Percentiles rank a stretch among this genome's conserved stretches.
These are phyloP conservation scores for Anolis sagrei DNA, from an alignment of 2,113 vertebrate genomes.

Conservation along the genomic window DNA sequence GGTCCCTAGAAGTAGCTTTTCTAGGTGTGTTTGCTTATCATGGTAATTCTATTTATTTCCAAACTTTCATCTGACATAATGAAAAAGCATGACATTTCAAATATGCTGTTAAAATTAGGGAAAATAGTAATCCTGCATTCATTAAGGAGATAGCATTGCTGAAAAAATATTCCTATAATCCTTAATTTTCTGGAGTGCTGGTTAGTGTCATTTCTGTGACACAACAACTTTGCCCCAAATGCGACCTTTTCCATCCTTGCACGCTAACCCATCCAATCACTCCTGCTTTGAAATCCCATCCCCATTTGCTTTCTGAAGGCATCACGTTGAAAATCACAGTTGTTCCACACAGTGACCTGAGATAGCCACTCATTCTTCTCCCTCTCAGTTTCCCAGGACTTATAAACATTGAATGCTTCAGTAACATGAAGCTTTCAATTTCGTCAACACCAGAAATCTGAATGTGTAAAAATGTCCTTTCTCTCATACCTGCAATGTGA, in stretches of 20 bases:
- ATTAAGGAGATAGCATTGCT: constrained; percentile 53
- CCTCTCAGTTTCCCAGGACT: not conserved
- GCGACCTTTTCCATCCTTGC: constrained; percentile 1
- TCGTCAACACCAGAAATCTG: not conserved
- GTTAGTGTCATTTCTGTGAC: constrained; percentile 38
- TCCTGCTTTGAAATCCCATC: constrained; percentile 17
- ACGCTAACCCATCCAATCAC: constrained; percentile 1
- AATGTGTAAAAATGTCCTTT: not conserved
- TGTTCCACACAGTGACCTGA: constrained; percentile 22
- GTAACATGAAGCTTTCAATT: not conserved
- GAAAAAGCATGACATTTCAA: constrained; percentile 44
- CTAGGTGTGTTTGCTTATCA: not conserved
- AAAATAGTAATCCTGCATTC: constrained; percentile 42
- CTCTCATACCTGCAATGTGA: not conserved
- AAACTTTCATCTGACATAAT: constrained; percentile 47
- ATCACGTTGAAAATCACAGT: constrained; percentile 23
- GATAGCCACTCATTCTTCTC: not conserved
- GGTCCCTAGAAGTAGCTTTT: no score
- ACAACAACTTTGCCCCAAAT: constrained; percentile 26
- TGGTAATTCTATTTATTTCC: constrained; percentile 35
- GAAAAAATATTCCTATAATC: constrained; percentile 61
- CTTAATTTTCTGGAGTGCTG: constrained; percentile 53
- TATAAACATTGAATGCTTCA: not conserved
- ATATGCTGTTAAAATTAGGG: constrained; percentile 50
- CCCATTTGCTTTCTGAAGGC: constrained; percentile 15